These are phyloP conservation scores for Tortrix viridana DNA, from an alignment of 2,888 invertebrate genomes.

Conservation along the genomic window DNA sequence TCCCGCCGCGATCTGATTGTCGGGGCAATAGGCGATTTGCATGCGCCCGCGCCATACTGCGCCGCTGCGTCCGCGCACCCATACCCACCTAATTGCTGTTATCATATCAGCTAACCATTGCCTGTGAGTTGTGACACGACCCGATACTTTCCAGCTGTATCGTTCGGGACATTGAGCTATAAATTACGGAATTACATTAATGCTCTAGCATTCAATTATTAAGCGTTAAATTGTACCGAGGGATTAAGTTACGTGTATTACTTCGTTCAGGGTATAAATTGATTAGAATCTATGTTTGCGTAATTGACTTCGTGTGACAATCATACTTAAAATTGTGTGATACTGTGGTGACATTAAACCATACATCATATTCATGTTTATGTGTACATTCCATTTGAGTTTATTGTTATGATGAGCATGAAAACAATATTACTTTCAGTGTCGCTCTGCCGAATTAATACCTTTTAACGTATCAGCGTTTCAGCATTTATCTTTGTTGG, in stretches of 20 bases:
- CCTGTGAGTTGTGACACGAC: constrained; percentile 26
- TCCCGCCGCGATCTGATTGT: constrained; percentile 80
- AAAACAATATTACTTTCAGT: constrained; percentile 7
- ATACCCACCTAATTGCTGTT: constrained; percentile 64
- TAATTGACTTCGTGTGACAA: background rate
- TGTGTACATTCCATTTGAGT: background rate
- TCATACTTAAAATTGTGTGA: background rate
- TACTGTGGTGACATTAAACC: background rate
- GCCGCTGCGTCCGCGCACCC: constrained; percentile 68
- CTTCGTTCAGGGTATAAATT: background rate
- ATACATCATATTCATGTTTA: too few species aligned
- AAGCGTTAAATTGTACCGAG: constrained; percentile 5
- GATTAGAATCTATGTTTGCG: background rate
- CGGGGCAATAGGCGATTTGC: constrained; percentile 78
- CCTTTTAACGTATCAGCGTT: constrained; percentile 20
- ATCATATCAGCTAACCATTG: constrained; percentile 56
- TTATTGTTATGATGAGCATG: background rate
- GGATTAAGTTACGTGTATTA: constrained; percentile 1
- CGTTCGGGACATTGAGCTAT: constrained; percentile 2
- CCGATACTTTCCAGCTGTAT: constrained; percentile 41
- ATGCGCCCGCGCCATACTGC: constrained; percentile 61
- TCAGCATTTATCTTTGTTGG: constrained; percentile 14
- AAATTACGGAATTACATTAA: constrained; percentile 14
- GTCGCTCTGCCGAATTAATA: constrained; percentile 3
- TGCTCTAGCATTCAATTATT: constrained; percentile 1